These are phyloP conservation scores for Centroberyx gerrardi DNA, from an alignment of 2,797 vertebrate species.

Conservation along the genomic window DNA sequence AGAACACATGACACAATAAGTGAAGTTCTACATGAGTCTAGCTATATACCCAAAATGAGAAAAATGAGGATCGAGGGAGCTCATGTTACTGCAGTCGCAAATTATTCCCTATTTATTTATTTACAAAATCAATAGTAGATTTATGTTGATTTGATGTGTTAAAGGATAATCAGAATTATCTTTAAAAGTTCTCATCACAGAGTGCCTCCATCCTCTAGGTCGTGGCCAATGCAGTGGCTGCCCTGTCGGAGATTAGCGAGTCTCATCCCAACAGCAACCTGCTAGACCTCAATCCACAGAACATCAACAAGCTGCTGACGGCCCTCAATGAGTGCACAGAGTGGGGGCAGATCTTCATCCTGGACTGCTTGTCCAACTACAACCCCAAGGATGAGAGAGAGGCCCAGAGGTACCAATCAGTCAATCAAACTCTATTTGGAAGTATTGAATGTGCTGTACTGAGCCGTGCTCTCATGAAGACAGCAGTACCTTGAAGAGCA, in stretches of 20 bases:
- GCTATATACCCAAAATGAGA: too few species aligned
- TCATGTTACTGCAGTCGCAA: too few species aligned
- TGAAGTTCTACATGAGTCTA: too few species aligned
- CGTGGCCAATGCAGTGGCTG: conserved; percentile 96
- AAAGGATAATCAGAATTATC: background rate
- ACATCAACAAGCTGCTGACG: conserved; percentile 98
- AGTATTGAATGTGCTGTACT: too few species aligned
- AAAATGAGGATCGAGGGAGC: too few species aligned
- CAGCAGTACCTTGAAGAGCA: too few species aligned
- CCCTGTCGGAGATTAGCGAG: conserved; percentile 97
- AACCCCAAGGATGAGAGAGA: conserved; percentile 96
- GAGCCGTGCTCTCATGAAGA: too few species aligned
- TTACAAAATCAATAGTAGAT: too few species aligned
- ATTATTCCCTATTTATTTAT: too few species aligned
- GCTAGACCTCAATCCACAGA: conserved; percentile 97
- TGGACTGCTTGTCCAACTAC: conserved; percentile 98
- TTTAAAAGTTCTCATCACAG: background rate
- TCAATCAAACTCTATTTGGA: background rate
- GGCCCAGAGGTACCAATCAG: conserved; percentile 91
- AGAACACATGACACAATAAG: background rate
- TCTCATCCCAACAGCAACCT: conserved; percentile 98
- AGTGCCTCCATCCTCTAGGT: conserved; percentile 82
- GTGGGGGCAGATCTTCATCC: conserved; percentile 99
- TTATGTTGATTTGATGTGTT: too few species aligned
- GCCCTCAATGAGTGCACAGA: conserved; percentile 98